Evolutionary conservation across 1,140 invertebrate genomes (phyloP).

Genomic region (Drosophila sturtevanti): DNA sequence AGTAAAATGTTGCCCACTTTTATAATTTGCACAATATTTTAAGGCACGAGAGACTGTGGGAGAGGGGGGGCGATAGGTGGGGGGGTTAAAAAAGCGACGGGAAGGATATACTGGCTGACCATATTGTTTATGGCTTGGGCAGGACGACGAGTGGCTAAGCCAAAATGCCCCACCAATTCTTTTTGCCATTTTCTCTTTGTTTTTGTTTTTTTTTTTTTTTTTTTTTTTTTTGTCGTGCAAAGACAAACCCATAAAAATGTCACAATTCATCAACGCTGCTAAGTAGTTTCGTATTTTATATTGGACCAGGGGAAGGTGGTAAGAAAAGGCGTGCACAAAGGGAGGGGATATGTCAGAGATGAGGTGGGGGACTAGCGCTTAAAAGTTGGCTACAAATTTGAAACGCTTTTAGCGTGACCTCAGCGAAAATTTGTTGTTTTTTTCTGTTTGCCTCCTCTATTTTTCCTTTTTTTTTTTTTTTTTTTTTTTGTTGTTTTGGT

Average conservation of each 20-base stretch:
- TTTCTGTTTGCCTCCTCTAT: background rate
- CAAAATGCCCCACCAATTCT: constrained; percentile 12
- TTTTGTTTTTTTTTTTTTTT: background rate
- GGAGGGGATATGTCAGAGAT: background rate
- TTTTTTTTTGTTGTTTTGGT: constrained; percentile 15
- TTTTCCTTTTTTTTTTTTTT: constrained; percentile 8
- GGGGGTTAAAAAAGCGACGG: background rate
- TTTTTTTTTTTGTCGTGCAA: constrained; percentile 10
- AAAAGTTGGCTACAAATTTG: constrained; percentile 33
- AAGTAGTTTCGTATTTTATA: constrained; percentile 63
- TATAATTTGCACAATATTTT: constrained; percentile 39
- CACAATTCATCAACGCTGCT: constrained; percentile 64
- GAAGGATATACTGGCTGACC: constrained; percentile 27
- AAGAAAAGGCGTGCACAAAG: background rate
- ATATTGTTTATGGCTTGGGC: constrained; percentile 43
- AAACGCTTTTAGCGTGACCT: constrained; percentile 52
- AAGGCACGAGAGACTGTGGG: background rate
- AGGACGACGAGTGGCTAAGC: constrained; percentile 44
- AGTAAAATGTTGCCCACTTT: constrained; percentile 24
- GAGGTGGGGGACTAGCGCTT: background rate
- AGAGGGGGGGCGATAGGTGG: constrained; percentile 17
- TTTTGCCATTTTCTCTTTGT: background rate
- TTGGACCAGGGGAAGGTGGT: background rate
- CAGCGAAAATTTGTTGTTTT: constrained; percentile 17
- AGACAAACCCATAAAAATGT: constrained; percentile 72